Base-by-base conservation (phyloP, 2,113 vertebrate species). In the Eubucco bourcierii region DNA sequence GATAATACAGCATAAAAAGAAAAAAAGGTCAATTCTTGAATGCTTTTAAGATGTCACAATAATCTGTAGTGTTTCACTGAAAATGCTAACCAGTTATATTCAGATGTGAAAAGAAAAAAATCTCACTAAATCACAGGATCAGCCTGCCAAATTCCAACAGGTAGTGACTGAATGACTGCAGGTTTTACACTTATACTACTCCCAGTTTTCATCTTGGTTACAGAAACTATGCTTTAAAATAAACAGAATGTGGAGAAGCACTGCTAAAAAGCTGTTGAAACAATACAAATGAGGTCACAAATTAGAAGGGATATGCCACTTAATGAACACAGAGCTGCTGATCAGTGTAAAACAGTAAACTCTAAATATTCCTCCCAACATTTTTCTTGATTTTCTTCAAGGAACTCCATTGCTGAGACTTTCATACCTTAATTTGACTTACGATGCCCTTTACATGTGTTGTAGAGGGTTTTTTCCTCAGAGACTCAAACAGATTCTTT, bases 181-280 rank as follows among this genome's bases (percentile, higher is more conserved):
- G 58, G 11, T 16, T 65, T 88, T 41, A 75, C 24, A 39, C 31
- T 60, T 24, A 39, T 76, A 88, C 72, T 74, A 44, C 37, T 91
- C 80, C 72, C 74, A 80, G 80, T 81, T 93, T 91, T 86, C 75
- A 79, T 78, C 59, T 60, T 71, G 58, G 61, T 87, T 83, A 81
- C 80, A 77, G 77, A 80, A 90, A 76, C 46, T 61, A 50, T 67
- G 80, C 70, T 96, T 95, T 93, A 93, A 91, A 90, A 65, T 60
- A 90, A 94, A 90, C 80, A 89, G 79, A 83, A 94, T 23, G 60
- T 55, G 76, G 80, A 95, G 88, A 93, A 53, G 81, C 53, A 16
- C 80, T 80, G 87, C 92, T 96, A 94, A 95, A 95, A 95, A 96
- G 92, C 88, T 97, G 91, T 95, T 95, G 94, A 95, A 93, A 93